Evolutionary conservation across 1,140 invertebrate genomes (phyloP), one percentile per base, ranked within the genome.

Genomic region (Bombyx mandarina): DNA sequence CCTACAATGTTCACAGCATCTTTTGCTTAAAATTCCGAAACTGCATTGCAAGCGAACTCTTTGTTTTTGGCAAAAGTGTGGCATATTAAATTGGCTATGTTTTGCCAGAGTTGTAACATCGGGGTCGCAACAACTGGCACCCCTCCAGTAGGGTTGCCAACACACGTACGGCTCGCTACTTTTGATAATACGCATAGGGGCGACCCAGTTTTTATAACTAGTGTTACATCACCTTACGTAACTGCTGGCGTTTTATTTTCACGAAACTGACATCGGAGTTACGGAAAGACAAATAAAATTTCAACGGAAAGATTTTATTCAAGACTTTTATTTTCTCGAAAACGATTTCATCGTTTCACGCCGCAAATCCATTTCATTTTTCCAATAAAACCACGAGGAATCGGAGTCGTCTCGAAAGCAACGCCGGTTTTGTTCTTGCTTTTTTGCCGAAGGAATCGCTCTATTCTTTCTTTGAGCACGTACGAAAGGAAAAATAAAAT

Each of bases 91-190:
- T 73, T 69, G 66, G 70, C 66, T 66, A 69, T 60, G 68, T 67
- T 71, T 60, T 63, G 54, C 57, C 61, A 58, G 57, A 61, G 54
- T 64, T 64, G 50, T 52, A 47, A 5, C 43, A 54, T 54, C n/a
- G 57, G 60, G 64, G 56, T 65, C 62, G 54, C 51, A 58, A 55
- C 56, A 44, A 62, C 73, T 82, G 79, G 79, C 79, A 75, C 35
- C 8, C 45, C 55, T 75, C 79, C 79, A 82, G 76, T 57, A 45
- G 57, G 54, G 58, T 69, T 73, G 72, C 67, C 68, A 75, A 73
- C 71, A 71, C 64, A 76, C 75, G 71, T 77, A 75, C 71, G 69
- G 68, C 69, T 70, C 62, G 66, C 60, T 66, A 67, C 63, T 71
- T 71, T 70, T 71, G 63, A 70, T 70, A 59, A 47, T 49, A 57